These are phyloP conservation scores for Halcyon badia DNA, from an alignment of 2,797 vertebrate genomes.

Conservation along the genomic window DNA sequence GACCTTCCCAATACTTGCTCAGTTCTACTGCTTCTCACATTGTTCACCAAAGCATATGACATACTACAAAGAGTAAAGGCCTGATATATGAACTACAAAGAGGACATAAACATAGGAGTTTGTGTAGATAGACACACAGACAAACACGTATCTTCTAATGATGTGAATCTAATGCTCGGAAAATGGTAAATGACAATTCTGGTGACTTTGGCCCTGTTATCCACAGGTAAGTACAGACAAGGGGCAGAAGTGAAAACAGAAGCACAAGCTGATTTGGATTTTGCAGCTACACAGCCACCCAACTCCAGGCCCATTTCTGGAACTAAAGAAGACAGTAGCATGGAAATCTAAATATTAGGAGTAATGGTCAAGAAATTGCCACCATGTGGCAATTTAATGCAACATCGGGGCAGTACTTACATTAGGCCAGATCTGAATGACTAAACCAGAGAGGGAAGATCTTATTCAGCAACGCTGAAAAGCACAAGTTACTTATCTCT, in stretches of 20 bases:
- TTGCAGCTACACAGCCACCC: rapidly evolving
- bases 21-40: background rate
- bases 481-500: background rate
- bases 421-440: background rate
- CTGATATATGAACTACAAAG: background rate
- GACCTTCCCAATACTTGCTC: background rate
- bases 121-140: background rate
- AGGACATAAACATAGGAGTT: background rate
- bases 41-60: background rate
- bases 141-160: background rate
- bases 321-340: background rate
- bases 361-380: slow-evolving; percentile 45
- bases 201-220: background rate
- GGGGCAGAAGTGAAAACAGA: background rate
- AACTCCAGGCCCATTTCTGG: background rate
- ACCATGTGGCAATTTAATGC: slow-evolving; percentile 40
- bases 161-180: background rate
- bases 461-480: background rate
- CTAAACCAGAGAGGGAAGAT: background rate
- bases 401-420: background rate
- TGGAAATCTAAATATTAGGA: background rate
- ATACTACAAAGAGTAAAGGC: background rate
- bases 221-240: background rate
- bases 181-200: background rate
- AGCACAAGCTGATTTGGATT: background rate